Evolutionary conservation across 2,113 vertebrate genomes (phyloP), one percentile per base, ranked within the genome.

Genomic region (Galemys pyrenaicus): DNA sequence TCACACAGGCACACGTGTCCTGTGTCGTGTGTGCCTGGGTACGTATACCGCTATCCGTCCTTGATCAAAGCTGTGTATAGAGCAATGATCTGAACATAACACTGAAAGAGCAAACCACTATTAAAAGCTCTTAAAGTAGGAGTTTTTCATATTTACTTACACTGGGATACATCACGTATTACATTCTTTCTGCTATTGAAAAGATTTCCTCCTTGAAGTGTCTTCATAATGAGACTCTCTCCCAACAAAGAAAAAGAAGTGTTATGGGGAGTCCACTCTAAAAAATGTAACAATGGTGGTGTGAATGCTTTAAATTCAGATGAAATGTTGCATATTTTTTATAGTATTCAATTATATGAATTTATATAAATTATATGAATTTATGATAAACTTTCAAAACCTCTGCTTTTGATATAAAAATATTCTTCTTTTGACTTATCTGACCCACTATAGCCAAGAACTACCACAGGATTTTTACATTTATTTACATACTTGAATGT

Each of bases 361-460:
- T 68, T 80, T 54, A 83, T 87, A 37, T 70, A 80, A 93, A 35
- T 87, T 35, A 71, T 91, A n/a, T n/a, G n/a, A n/a, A n/a, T n/a
- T n/a, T n/a, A n/a, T n/a, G n/a, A n/a, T n/a, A n/a, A n/a, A n/a
- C n/a, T n/a, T n/a, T n/a, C n/a, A n/a, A 78, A 65, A 65, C 30
- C 6, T 67, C 0, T 67, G 35, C 41, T 60, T 74, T 56, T 79
- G 46, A 10, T 73, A 54, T 3, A n/a, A 79, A 94, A 82, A 75
- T 4, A 32, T 77, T 68, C 35, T 46, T 54, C 6, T 68, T 46
- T 82, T 73, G 37, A 37, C 84, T 39, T 91, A 62, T 81, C 46
- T 94, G 35, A 84, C 49, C 46, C 77, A 81, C 2, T 41, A 8
- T 73, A 13, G 39, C 49, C 35, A 51, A 88, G 35, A 90, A 37